Evolutionary conservation across 2,797 vertebrate species (phyloP), one percentile per base, ranked within the genome.

Genomic region (Falco cherrug): DNA sequence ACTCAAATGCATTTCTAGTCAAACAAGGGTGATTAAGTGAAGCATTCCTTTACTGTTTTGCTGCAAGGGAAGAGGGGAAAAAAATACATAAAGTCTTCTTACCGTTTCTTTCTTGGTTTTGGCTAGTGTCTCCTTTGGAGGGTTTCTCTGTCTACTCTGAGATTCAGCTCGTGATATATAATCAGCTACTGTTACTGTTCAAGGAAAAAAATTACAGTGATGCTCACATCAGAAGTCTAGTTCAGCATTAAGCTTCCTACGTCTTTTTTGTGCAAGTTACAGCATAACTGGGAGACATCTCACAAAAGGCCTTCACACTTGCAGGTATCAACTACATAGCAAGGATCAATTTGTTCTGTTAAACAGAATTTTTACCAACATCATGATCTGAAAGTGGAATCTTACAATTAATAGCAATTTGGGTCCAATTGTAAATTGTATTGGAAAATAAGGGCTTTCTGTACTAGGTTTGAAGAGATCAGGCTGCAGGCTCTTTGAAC

Each of bases 161-260:
- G 99, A 99, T 95, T 99, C 99, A 94, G 99, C 99, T 97, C 99
- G 98, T 97, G 99, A 99, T 98, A 99, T 99, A 98, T 99, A 99
- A 98, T 99, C 99, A 79, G 99, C 99, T 98, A 99, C 99, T 65
- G 99, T 99, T 97, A 99, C 99, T 99, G 98, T 97, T 97, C 97
- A 95, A 97, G 96, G 97, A 98, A 97, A 98, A 95, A 98, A 96
- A 96, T 96, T 94, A 98, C 97, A 98, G 85, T 92, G 89, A 95
- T 64, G 82, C 90, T 95, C 73, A 88, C 59, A 45, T 96, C 87
- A 87, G 91, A 64, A 86, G 45, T 83, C 69, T 50, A 60, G 45
- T 59, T 81, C 25, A 48, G 50, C 89, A 83, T 71, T 87, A 82
- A 74, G 65, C 80, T 93, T 93, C 69, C 10, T 5, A 68, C 7